Evolutionary conservation across 2,797 vertebrate genomes (phyloP).

Genomic region (Monodelphis domestica): DNA sequence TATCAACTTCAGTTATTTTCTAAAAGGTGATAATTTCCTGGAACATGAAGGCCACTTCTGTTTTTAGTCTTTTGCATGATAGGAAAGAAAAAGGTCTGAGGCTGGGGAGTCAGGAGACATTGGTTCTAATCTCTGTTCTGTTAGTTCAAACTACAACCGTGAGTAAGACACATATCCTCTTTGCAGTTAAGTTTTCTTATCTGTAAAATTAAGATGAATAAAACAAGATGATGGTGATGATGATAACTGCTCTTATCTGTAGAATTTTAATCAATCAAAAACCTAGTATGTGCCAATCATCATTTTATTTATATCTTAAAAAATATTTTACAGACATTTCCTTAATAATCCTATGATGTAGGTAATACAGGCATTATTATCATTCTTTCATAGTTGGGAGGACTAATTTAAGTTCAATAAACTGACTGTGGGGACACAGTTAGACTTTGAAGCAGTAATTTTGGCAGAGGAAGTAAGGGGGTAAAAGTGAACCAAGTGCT

Average conservation of each 20-base stretch:
- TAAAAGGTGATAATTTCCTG: constrained; percentile 27
- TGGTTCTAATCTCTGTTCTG: neutral
- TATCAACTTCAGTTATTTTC: neutral
- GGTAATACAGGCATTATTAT: neutral
- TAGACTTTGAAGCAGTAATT: neutral
- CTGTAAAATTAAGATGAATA: neutral
- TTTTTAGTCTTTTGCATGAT: constrained; percentile 22
- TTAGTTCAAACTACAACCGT: neutral
- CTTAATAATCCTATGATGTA: neutral
- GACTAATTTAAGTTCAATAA: neutral
- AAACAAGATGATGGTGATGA: neutral
- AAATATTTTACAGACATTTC: neutral
- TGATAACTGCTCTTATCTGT: neutral
- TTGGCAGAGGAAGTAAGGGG: neutral
- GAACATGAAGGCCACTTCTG: neutral
- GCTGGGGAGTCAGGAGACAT: neutral
- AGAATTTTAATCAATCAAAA: neutral
- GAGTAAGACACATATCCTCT: neutral
- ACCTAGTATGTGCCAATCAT: neutral
- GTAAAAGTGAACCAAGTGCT: neutral
- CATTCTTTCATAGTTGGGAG: neutral
- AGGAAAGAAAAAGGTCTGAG: neutral
- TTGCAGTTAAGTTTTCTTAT: neutral
- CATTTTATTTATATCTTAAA: too few relatives aligned
- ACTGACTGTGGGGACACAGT: neutral